Base-by-base conservation (phyloP, 2,888 invertebrate genomes). In the Trachelus iudaicus region DNA sequence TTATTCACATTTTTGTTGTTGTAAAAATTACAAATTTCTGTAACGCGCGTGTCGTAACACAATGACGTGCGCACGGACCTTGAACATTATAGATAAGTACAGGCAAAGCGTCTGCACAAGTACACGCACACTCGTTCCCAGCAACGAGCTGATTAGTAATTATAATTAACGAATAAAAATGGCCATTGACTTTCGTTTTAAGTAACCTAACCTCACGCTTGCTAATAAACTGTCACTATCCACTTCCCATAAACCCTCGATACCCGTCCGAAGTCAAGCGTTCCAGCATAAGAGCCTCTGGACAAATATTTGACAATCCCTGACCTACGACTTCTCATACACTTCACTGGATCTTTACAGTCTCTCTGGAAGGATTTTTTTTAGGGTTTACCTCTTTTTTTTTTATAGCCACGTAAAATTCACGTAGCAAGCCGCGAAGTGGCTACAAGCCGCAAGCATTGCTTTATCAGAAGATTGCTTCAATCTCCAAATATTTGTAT, bases 261-360 rank as follows among this genome's bases (percentile, higher is more conserved):
- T 23, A 56, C 56, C 1, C 56, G 23, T 23, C 1, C 56, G 23
- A 56, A 56, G 56, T 23, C 23, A 23, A 56, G 56, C 56, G 9
- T 23, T 56, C 2, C 56, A 56, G 56, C 23, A 23, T 23, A 56
- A 56, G 23, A 23, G 9, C 23, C 23, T 23, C 56, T 71, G 12
- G 71, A 40, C 34, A 12, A 71, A 56, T 73, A 69, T 77, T 75
- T 35, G 56, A 68, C 69, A 34, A 37, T 76, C 76, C 77, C 77
- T 80, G 79, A 81, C 80, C 81, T 81, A 81, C 71, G 79, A 34
- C 69, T 56, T 6, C 9, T 9, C 56, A 56, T 23, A 9, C 23
- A 56, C 56, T 23, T 23, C 40, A 4, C 4, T 40, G 40, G 40
- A 40, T 40, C 40, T 40, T 40, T 23, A 9, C 56, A 9, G 23